Base-by-base conservation (phyloP, 2,888 invertebrate species). In the Scotopteryx bipunctaria region DNA sequence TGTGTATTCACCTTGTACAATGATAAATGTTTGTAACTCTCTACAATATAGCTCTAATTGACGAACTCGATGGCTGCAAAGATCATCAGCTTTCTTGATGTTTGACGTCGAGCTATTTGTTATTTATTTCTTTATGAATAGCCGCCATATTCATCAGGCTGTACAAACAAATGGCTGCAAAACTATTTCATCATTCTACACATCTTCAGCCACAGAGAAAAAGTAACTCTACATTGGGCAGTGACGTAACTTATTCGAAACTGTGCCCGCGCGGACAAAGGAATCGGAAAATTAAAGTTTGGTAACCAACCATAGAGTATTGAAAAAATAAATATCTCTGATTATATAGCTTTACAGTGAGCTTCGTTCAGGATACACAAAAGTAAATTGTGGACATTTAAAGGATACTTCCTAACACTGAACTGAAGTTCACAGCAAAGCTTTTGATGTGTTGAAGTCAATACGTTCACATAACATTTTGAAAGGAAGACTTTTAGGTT, bases 121-220 rank as follows among this genome's bases (percentile, higher is more conserved):
- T n/a, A n/a, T n/a, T n/a, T n/a, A 69, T 73, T 71, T 50, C 67
- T 67, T 64, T 73, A 73, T 74, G 67, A 71, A 73, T 69, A 65
- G 59, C 62, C 27, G 63, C 72, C 71, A 69, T 80, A 81, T 84
- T 80, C 78, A 79, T 83, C 60, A 61, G 76, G 57, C 81, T 81
- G 81, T 76, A 82, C 76, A 85, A 86, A 88, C 80, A 86, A 81
- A 82, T 76, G 78, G 67, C 74, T 76, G 81, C 74, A 74, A 79
- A 82, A 75, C 71, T 72, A 78, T 85, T 83, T 81, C 83, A 78
- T 86, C 85, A 83, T 76, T 86, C 82, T 67, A 69, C 81, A 75
- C 78, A 71, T 76, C 72, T 44, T 40, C 25, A 9, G 15, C 31
- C 40, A 41, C 8, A 40, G 51, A 23, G 11, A 29, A 44, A 14